Evolutionary conservation across 2,888 invertebrate genomes (phyloP), one percentile per base, ranked within the genome.

Genomic region (Fragum sueziense): DNA sequence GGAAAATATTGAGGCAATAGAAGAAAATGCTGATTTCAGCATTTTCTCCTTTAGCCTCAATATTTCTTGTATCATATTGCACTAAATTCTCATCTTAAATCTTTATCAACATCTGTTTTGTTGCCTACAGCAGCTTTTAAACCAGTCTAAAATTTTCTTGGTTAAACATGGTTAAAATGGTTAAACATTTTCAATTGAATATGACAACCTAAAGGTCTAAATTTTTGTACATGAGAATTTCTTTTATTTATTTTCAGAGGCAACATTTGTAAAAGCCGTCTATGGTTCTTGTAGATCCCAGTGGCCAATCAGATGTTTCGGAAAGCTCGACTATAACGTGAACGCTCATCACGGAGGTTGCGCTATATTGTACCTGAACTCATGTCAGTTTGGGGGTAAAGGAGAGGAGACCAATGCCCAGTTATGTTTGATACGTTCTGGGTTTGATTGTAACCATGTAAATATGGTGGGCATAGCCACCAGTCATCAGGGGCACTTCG

Each of bases 261-360:
- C 41, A 2, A 37, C 65, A 0, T 80, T 77, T 61, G 34, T 80
- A 2, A 74, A 54, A 59, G 69, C 54, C 7, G 59, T 74, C 22
- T 76, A 77, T 69, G 74, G 61, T 11, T 41, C 7, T n/a, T 29
- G 37, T 27, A 80, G 61, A 7, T 80, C 80, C 11, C 80, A 79
- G 70, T 90, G 90, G 90, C 90, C 90, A 1, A 85, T 88, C 20
- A 69, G 80, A 41, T 82, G 82, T 71, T 86, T 75, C 54, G 82
- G 79, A 7, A 81, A 85, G 31, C 59, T 88, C 9, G 76, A 77
- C 6, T 80, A 85, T 25, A 87, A 85, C 61, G 82, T 89, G 20
- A 89, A 90, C 68, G 82, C 86, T 51, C 57, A 74, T 14, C 82
- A 85, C 73, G 90, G 90, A 9, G 90, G 89, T 4, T 77, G 87